Conservation (phyloP, 64 coral and sea anemone genomes). For the Acropora tenuis region DNA sequence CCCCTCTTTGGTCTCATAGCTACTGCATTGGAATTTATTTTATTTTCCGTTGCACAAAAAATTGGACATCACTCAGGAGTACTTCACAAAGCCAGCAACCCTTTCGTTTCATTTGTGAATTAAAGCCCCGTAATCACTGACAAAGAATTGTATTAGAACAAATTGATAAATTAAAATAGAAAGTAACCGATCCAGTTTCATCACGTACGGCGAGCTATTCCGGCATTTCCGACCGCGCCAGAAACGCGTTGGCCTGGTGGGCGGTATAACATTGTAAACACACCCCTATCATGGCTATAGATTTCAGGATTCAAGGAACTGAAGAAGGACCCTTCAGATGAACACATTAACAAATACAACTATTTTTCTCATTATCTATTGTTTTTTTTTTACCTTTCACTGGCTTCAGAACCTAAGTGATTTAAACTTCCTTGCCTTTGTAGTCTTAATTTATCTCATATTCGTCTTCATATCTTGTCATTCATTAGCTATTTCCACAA, state of each 20-base stretch:
- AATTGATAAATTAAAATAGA: too few relatives aligned
- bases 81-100: too few relatives aligned
- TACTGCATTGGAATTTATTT: too few relatives aligned
- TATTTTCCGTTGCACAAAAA: too few relatives aligned
- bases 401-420: not conserved
- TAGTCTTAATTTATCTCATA: not conserved
- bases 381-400: not conserved
- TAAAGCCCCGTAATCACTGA: too few relatives aligned
- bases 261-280: not conserved
- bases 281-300: not conserved
- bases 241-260: not conserved
- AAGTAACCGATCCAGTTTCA: too few relatives aligned
- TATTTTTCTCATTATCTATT: not conserved
- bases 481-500: too few relatives aligned
- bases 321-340: not conserved
- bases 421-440: not conserved
- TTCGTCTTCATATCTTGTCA: not conserved
- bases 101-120: too few relatives aligned
- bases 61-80: too few relatives aligned
- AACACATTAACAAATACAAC: not conserved
- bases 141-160: too few relatives aligned
- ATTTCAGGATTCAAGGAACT: not conserved
- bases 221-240: slow-evolving; percentile 37
- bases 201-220: too few relatives aligned
- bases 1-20: too few relatives aligned